Base-by-base conservation (phyloP, 2,888 invertebrate genomes). In the Harmothoe impar region DNA sequence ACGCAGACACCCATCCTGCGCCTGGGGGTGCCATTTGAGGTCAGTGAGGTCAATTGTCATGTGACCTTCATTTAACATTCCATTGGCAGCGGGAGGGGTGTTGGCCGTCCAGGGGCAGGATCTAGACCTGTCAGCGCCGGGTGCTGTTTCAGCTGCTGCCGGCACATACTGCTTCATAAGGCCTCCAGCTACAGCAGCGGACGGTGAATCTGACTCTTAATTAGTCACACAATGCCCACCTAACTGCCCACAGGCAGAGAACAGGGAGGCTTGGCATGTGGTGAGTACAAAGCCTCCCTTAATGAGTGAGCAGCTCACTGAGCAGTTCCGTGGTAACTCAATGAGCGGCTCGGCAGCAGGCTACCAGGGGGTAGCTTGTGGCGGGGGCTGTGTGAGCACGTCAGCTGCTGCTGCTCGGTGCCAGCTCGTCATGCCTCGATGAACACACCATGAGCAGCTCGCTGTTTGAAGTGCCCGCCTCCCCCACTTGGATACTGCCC, bases 11-110 rank as follows among this genome's bases (percentile, higher is more conserved):
- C 72, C 31, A 25, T 72, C 15, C 25, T 25, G 15, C 29, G 29
- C 72, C 31, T 29, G 72, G 25, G 72, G 72, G 72, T 72, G 29
- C 15, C 25, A 72, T 29, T 72, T 25, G 25, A 72, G 72, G 72
- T 72, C 72, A 72, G n/a, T 72, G 29, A 72, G 72, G 72, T 72
- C 72, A 72, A 72, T 72, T 72, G 72, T 29, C 72, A 29, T 15
- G 31, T 72, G 72, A 72, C 72, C 72, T 72, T 72, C 29, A 72
- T 72, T 72, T 72, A 25, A 72, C 72, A 72, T 72, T 72, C 72
- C 31, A 72, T 23, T 29, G 25, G 72, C 29, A 72, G 15, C 3
- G 72, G 72, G 72, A 29, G 72, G 72, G 29, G 72, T 25, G 72
- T 15, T 5, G 15, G 72, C n/a, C 5, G 72, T 3, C 15, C 25